These are phyloP conservation scores for Equus przewalskii DNA, from an alignment of 2,113 vertebrate genomes.

Conservation along the genomic window DNA sequence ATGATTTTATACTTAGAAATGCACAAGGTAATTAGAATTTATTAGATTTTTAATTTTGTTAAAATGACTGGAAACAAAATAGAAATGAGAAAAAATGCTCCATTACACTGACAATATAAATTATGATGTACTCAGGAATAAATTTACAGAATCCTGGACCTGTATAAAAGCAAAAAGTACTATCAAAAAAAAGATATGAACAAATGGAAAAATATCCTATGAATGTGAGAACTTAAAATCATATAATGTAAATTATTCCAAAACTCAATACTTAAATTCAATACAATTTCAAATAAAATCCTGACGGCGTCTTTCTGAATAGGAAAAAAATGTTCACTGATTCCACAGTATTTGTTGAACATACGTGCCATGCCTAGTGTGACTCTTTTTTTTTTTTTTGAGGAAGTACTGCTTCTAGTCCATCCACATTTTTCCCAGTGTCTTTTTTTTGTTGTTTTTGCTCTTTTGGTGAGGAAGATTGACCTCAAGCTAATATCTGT, in stretches of 20 bases:
- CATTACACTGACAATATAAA: not conserved
- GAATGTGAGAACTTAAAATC: not conserved
- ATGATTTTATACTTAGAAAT: not conserved
- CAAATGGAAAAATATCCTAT: not conserved
- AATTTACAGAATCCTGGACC: not conserved
- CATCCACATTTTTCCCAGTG: no score
- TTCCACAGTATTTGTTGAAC: not conserved
- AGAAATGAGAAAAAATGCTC: not conserved
- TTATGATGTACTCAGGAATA: not conserved
- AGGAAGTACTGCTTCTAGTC: no score
- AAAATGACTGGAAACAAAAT: not conserved
- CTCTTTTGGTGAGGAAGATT: no score
- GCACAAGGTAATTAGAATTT: not conserved
- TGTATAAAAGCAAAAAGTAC: not conserved
- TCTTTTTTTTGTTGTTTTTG: no score
- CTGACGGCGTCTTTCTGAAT: not conserved
- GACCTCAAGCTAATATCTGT: no score
- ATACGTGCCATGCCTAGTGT: no score
- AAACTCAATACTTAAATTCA: not conserved
- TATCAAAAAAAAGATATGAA: not conserved
- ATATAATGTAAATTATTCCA: not conserved
- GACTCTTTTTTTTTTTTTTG: not conserved
- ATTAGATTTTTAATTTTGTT: not conserved
- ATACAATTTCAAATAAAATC: not conserved
- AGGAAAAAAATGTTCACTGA: not conserved